Base-by-base conservation (phyloP, 2,113 vertebrate genomes). In the Corythornis vintsioides region DNA sequence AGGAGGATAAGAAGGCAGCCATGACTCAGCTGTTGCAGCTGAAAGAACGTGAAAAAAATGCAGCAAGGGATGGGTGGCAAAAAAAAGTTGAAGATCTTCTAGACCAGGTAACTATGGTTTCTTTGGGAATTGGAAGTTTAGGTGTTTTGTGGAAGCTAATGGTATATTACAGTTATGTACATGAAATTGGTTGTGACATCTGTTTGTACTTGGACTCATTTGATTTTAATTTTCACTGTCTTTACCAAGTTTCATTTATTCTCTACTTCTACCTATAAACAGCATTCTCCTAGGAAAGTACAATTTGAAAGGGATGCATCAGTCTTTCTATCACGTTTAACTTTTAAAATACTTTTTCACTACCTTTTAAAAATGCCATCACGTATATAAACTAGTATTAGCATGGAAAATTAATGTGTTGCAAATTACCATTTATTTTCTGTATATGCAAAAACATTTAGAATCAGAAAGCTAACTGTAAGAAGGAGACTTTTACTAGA, bases 11-110 rank as follows among this genome's bases (percentile, higher is more conserved):
- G 94, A 98, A 98, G 53, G 94, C 98, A 24, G 98, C 98, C 8
- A 97, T 99, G 97, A 95, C 97, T 94, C 99, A 99, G 93, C 97
- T 99, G 93, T 93, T 98, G 21, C 99, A 99, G 31, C 97, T 97
- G 93, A 99, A 99, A 92, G 99, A 99, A 88, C 98, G 98, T 80
- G 99, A 99, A 76, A 98, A 99, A 97, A 97, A 97, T 92, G 98
- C 96, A 31, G 98, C 99, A 91, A 97, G 98, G 48, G 99, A 99
- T 94, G 98, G 98, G 86, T 99, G 99, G 99, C 99, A 99, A 97
- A 98, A 98, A 95, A 99, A 99, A 93, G 98, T 99, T n/a, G 99
- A 99, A 97, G 99, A 99, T 97, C 98, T 99, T 74, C 97, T 99
- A 94, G 98, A 98, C 92, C 99, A 99, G 99, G 99, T 99, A 98